Percentiles rank a stretch among this genome's conserved stretches.
Evolutionary conservation across 2,888 invertebrate species (phyloP).

Genomic region (Drosophila borealis): DNA sequence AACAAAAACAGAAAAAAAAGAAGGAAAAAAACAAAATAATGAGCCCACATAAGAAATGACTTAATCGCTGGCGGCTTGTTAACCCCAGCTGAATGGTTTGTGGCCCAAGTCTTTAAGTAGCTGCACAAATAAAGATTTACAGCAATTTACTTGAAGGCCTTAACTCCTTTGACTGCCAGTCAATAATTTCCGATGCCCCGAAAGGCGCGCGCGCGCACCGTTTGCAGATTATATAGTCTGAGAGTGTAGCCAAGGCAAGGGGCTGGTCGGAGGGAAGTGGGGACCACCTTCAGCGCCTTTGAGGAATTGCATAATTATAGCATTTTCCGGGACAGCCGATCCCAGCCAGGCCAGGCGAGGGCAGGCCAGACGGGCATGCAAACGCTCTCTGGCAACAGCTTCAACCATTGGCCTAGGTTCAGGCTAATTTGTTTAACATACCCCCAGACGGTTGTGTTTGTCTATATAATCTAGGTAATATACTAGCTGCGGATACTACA

Average conservation of each 20-base stretch:
- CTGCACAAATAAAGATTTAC: conserved; percentile 81
- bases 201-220: conserved; percentile 43
- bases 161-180: conserved; percentile 59
- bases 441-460: conserved; percentile 52
- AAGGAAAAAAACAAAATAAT: conserved; percentile 63
- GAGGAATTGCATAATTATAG: conserved; percentile 84
- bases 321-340: conserved; percentile 63
- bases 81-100: conserved; percentile 56
- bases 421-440: conserved; percentile 68
- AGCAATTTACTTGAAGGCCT: conserved; percentile 70
- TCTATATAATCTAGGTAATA: conserved; percentile 56
- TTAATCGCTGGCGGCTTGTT: conserved; percentile 82
- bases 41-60: conserved; percentile 79
- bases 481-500: conserved; percentile 22
- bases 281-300: conserved; percentile 83
- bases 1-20: not conserved
- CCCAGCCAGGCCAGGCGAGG: conserved; percentile 16
- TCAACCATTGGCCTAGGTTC: conserved; percentile 46
- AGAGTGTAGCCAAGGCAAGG: conserved; percentile 1
- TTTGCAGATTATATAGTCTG: conserved; percentile 67
- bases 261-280: conserved; percentile 24
- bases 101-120: conserved; percentile 70
- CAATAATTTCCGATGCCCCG: conserved; percentile 74
- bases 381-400: conserved; percentile 14
- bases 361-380: conserved; percentile 3